These are phyloP conservation scores for Micromussa lordhowensis DNA, from an alignment of 92 coral and sea anemone genomes.

Conservation along the genomic window DNA sequence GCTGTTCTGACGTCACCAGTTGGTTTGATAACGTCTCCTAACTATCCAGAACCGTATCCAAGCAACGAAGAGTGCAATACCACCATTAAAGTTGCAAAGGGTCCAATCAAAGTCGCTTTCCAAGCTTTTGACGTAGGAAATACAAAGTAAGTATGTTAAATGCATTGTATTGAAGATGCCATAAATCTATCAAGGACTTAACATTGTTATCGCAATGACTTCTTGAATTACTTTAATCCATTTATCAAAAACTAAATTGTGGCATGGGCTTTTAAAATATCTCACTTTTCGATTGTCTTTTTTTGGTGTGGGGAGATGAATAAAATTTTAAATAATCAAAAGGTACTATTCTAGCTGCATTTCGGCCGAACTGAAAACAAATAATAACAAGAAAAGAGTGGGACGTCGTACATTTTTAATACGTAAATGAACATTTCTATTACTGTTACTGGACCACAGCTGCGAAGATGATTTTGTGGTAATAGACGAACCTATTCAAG, in stretches of 20 bases:
- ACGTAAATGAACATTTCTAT: neutral
- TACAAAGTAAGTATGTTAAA: slow-evolving; percentile 49
- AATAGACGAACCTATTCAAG: slow-evolving; percentile 75
- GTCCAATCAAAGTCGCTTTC: slow-evolving; percentile 90
- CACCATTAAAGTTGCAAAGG: slow-evolving; percentile 90
- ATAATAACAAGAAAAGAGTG: neutral
- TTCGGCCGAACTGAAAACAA: neutral
- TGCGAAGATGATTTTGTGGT: slow-evolving; percentile 89
- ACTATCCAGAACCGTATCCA: slow-evolving; percentile 98
- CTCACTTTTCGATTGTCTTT: too few relatives aligned
- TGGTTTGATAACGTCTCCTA: slow-evolving; percentile 96
- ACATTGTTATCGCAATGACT: too few relatives aligned
- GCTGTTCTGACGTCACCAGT: slow-evolving; percentile 91
- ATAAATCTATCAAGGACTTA: too few relatives aligned
- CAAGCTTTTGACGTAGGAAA: slow-evolving; percentile 98
- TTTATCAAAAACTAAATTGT: too few relatives aligned
- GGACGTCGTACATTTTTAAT: neutral
- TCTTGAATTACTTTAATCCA: too few relatives aligned
- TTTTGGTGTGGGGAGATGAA: too few relatives aligned
- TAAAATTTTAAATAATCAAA: too few relatives aligned
- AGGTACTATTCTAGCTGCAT: neutral
- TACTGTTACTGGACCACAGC: slow-evolving; percentile 28
- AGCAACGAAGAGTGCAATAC: slow-evolving; percentile 93
- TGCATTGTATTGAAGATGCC: neutral
- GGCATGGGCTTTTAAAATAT: too few relatives aligned